Conservation (phyloP, 1,140 invertebrate genomes). For the Pteromalus puparum region DNA sequence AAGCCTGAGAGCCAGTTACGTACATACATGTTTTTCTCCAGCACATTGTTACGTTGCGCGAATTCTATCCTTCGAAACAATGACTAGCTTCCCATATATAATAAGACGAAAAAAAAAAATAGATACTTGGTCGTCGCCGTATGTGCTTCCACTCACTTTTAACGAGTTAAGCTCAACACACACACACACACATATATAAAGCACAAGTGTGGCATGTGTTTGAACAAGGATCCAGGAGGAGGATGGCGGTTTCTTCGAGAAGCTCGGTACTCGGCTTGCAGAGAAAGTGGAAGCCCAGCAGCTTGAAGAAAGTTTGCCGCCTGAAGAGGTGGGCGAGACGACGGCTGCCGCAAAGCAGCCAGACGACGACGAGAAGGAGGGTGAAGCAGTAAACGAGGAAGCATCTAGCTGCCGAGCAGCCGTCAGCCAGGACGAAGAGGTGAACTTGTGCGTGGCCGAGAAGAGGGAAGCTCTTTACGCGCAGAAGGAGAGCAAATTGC, state of each 20-base stretch:
- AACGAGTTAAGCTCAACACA: neutral
- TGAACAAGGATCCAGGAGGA: constrained; percentile 82
- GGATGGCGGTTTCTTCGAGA: constrained; percentile 88
- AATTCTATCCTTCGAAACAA: too few relatives aligned
- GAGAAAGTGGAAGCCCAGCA: constrained; percentile 74
- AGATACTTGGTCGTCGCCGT: constrained; percentile 38
- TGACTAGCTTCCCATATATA: neutral
- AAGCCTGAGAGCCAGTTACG: neutral
- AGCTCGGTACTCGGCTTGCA: constrained; percentile 83
- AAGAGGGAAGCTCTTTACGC: constrained; percentile 41
- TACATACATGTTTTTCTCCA: too few relatives aligned
- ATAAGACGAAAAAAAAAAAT: neutral
- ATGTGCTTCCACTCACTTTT: constrained; percentile 8
- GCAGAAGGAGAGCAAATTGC: constrained; percentile 42
- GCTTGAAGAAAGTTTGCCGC: constrained; percentile 62
- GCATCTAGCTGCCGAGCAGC: neutral
- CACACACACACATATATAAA: neutral
- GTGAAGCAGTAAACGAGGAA: neutral
- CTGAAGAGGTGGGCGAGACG: constrained; percentile 63
- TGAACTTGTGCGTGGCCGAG: constrained; percentile 39
- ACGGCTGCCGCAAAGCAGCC: constrained; percentile 68
- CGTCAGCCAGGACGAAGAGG: constrained; percentile 47
- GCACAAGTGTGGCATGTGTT: constrained; percentile 52
- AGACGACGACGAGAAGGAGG: constrained; percentile 59
- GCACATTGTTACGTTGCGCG: too few relatives aligned